phyloP scores from a whole-genome alignment of 2,113 vertebrate genomes.

The Seriola quinqueradiata region DNA sequence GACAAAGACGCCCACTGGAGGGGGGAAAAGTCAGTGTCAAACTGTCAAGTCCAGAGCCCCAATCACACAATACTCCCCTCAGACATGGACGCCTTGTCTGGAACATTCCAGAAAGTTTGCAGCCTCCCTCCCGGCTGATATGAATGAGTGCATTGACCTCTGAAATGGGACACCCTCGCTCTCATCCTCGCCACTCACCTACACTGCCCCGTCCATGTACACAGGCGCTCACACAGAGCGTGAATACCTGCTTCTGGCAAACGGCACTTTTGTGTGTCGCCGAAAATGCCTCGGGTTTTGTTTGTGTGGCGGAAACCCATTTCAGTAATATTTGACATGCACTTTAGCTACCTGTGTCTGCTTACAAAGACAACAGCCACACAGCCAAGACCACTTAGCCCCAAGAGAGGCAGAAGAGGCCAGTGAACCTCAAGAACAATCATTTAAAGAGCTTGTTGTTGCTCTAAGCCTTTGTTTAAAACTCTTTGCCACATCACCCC shows the following conservation, averaged over 20 bases:
- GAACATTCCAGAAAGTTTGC: slow-evolving; percentile 77
- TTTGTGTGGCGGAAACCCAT: slow-evolving; percentile 38
- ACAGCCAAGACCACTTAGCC: slow-evolving; percentile 5
- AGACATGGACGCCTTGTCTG: slow-evolving; percentile 65
- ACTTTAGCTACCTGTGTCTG: background rate
- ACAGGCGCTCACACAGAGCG: background rate
- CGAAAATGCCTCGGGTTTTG: slow-evolving; percentile 13
- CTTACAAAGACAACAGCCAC: slow-evolving; percentile 39
- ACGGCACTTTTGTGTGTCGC: slow-evolving; percentile 7
- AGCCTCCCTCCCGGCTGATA: slow-evolving; percentile 52
- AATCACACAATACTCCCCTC: slow-evolving; percentile 69
- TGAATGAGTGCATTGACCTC: slow-evolving; percentile 78
- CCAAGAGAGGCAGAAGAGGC: slow-evolving; percentile 1
- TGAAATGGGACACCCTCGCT: slow-evolving; percentile 36
- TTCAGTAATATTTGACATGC: background rate
- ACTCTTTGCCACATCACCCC: background rate
- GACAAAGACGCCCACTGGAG: slow-evolving; percentile 58
- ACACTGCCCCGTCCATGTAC: background rate
- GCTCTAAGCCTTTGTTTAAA: slow-evolving; percentile 5
- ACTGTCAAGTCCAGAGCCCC: slow-evolving; percentile 55
- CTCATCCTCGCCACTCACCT: slow-evolving; percentile 33
- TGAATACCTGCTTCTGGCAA: background rate
- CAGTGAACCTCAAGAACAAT: slow-evolving; percentile 18
- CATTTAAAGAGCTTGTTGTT: slow-evolving; percentile 3
- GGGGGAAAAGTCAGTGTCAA: slow-evolving; percentile 58